phyloP scores from a whole-genome alignment of 2,888 invertebrate species.

The Zaprionus lineosus region DNA sequence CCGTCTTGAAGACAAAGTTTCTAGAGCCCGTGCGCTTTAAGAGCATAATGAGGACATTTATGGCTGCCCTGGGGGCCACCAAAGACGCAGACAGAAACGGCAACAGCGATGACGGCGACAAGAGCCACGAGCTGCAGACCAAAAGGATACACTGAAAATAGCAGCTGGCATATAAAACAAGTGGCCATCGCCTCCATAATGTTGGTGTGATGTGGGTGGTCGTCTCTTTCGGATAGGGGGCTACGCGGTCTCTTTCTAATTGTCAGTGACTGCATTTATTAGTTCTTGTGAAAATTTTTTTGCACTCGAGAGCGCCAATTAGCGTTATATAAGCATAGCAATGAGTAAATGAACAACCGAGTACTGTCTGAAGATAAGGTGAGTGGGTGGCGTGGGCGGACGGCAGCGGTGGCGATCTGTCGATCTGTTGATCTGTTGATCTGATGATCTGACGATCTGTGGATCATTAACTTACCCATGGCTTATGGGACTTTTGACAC shows the following conservation, averaged over 20 bases:
- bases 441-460: slow-evolving; percentile 22
- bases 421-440: too few relatives aligned
- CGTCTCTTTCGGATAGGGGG: neutral
- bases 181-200: slow-evolving; percentile 5
- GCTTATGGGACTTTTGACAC: slow-evolving; percentile 57
- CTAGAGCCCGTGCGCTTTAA: neutral
- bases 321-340: slow-evolving; percentile 16
- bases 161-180: slow-evolving; percentile 1
- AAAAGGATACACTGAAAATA: neutral
- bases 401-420: too few relatives aligned
- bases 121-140: neutral
- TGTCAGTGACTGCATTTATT: slow-evolving; percentile 45
- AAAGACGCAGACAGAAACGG: neutral
- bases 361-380: neutral
- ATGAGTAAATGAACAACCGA: neutral
- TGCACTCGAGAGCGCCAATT: slow-evolving; percentile 47
- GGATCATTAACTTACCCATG: slow-evolving; percentile 39
- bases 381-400: neutral
- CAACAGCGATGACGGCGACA: neutral
- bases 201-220: slow-evolving; percentile 28
- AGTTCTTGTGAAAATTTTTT: slow-evolving; percentile 45
- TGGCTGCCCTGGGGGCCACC: slow-evolving; percentile 8
- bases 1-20: neutral
- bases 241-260: slow-evolving; percentile 5
- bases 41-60: slow-evolving; percentile 10